Conservation (phyloP, 2,113 vertebrate genomes). For the Struthidea cinerea region DNA sequence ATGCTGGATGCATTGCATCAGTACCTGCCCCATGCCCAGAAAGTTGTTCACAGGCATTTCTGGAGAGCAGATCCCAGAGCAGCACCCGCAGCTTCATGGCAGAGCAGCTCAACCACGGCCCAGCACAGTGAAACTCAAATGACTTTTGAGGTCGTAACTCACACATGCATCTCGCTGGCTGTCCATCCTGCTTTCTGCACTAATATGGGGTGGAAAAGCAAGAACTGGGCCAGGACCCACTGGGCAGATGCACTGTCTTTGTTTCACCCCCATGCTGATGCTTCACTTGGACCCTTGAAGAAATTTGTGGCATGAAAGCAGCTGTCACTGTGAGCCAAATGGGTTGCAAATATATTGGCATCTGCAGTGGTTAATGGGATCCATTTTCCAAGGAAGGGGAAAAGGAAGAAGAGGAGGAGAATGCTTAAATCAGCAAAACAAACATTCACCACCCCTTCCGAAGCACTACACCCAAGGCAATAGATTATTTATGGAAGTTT, state of each 20-base stretch:
- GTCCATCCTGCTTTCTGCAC: neutral
- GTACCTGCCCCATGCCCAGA: neutral
- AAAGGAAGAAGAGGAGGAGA: neutral
- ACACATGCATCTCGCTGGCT: rapidly evolving
- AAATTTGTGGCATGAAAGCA: neutral
- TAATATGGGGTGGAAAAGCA: neutral
- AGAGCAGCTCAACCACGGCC: neutral
- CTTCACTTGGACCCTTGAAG: neutral
- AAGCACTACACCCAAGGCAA: neutral
- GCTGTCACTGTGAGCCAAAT: neutral
- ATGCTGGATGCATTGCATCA: neutral
- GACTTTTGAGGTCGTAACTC: neutral
- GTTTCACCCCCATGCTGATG: neutral
- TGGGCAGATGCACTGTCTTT: neutral
- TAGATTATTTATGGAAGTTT: conserved; percentile 17
- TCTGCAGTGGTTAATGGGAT: neutral
- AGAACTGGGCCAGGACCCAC: neutral
- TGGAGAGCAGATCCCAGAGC: neutral
- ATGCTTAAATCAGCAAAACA: conserved; percentile 34
- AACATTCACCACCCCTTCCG: neutral
- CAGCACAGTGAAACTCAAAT: neutral
- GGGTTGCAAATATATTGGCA: conserved; percentile 37
- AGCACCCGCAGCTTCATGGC: rapidly evolving
- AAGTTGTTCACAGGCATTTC: neutral
- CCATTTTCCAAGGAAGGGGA: conserved; percentile 12